These are phyloP conservation scores for Aphidoletes aphidimyza DNA, from an alignment of 2,888 invertebrate species.

Conservation along the genomic window DNA sequence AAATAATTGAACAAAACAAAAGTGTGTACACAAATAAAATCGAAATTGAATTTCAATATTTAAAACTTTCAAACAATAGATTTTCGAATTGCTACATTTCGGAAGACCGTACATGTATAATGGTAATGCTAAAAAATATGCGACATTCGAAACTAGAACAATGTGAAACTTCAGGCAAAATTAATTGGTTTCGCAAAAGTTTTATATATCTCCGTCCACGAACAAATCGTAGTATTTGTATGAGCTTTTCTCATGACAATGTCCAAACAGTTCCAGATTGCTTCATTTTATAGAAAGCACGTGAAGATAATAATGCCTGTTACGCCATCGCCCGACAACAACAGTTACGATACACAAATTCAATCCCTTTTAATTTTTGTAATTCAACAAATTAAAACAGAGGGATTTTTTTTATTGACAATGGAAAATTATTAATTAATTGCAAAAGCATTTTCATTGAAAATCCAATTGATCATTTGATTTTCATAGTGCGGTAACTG, in stretches of 20 bases:
- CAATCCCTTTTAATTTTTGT: slow-evolving; percentile 7
- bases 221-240: too few relatives aligned
- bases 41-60: slow-evolving; percentile 34
- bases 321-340: too few relatives aligned
- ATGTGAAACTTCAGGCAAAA: not conserved
- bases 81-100: not conserved
- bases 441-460: too few relatives aligned
- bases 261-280: not conserved
- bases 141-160: too few relatives aligned
- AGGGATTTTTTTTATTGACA: not conserved
- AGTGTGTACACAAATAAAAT: not conserved
- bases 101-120: too few relatives aligned
- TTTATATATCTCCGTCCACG: too few relatives aligned
- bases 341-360: not conserved
- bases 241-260: too few relatives aligned
- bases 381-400: not conserved
- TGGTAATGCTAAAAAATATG: too few relatives aligned
- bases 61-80: slow-evolving; percentile 31
- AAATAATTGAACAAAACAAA: not conserved
- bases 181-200: slow-evolving; percentile 18
- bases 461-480: not conserved
- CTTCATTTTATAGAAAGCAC: not conserved
- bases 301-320: too few relatives aligned
- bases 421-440: slow-evolving; percentile 7
- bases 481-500: too few relatives aligned